Conservation (phyloP, 2,113 vertebrate species). For the Salminus brasiliensis region DNA sequence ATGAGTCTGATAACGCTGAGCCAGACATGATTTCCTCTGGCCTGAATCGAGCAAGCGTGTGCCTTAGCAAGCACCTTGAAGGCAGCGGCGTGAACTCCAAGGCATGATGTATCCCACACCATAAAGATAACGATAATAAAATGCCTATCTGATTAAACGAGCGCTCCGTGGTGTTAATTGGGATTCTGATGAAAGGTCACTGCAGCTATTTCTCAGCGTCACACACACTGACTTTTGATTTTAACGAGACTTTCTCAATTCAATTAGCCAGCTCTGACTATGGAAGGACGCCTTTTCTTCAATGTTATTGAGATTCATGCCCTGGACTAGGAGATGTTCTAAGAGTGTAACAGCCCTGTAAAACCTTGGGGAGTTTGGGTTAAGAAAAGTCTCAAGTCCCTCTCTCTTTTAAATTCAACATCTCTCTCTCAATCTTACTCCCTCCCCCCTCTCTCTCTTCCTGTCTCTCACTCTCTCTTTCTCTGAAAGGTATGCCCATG, state of each 20-base stretch:
- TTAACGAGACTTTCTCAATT: slow-evolving; percentile 65
- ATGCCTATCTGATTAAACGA: slow-evolving; percentile 58
- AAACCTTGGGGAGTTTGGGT: background rate
- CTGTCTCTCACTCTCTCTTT: slow-evolving; percentile 33
- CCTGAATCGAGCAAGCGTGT: background rate
- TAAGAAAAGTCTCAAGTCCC: background rate
- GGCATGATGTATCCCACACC: slow-evolving; percentile 50
- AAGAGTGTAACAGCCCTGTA: background rate
- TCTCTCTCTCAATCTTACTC: background rate
- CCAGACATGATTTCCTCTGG: background rate
- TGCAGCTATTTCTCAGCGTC: slow-evolving; percentile 48
- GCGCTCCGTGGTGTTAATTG: slow-evolving; percentile 62
- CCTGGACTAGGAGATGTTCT: slow-evolving; percentile 14
- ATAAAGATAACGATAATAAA: slow-evolving; percentile 61
- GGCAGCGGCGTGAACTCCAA: background rate
- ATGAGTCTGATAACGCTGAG: slow-evolving; percentile 8
- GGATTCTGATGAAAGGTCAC: slow-evolving; percentile 65
- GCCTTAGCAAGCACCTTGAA: slow-evolving; percentile 6
- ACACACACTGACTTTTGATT: slow-evolving; percentile 30
- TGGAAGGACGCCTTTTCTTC: slow-evolving; percentile 28
- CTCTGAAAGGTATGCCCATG: slow-evolving; percentile 36
- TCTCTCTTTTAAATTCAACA: background rate
- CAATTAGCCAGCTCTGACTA: slow-evolving; percentile 59
- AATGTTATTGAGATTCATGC: slow-evolving; percentile 53
- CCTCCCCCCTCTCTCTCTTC: too few species aligned